Evolutionary conservation across 2,113 vertebrate species (phyloP).

Genomic region (Cariama cristata): DNA sequence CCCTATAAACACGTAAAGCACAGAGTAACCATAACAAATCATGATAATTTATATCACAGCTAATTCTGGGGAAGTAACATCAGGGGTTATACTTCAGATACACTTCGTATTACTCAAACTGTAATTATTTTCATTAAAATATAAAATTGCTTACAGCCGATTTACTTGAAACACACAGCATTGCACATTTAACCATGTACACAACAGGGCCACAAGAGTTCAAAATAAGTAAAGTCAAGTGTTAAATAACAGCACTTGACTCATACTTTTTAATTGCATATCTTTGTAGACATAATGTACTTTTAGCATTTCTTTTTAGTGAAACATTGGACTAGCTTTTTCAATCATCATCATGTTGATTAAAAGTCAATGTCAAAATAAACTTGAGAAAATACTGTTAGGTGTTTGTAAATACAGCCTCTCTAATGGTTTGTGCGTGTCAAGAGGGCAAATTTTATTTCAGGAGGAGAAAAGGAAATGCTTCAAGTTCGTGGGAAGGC

Average conservation of each 20-base stretch:
- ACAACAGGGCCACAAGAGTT: slow-evolving; percentile 72
- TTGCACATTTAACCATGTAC: slow-evolving; percentile 64
- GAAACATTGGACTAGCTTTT: slow-evolving; percentile 59
- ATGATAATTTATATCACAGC: slow-evolving; percentile 79
- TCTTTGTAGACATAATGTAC: slow-evolving; percentile 74
- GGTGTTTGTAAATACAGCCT: slow-evolving; percentile 76
- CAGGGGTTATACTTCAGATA: slow-evolving; percentile 76
- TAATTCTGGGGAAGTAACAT: slow-evolving; percentile 75
- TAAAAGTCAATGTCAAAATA: slow-evolving; percentile 76
- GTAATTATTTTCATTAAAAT: slow-evolving; percentile 85
- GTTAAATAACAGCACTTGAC: slow-evolving; percentile 78
- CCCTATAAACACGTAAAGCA: slow-evolving; percentile 66
- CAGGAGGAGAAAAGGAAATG: slow-evolving; percentile 56
- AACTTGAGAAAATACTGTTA: slow-evolving; percentile 71
- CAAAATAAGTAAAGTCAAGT: slow-evolving; percentile 78
- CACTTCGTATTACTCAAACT: slow-evolving; percentile 78
- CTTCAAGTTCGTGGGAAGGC: slow-evolving; percentile 43
- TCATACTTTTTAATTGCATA: slow-evolving; percentile 81
- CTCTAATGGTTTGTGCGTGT: slow-evolving; percentile 65
- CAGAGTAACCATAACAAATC: slow-evolving; percentile 75
- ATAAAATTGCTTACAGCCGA: slow-evolving; percentile 77
- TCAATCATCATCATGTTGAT: slow-evolving; percentile 71
- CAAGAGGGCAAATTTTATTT: slow-evolving; percentile 69
- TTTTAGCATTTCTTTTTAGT: slow-evolving; percentile 72
- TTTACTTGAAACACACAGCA: slow-evolving; percentile 75